These are phyloP conservation scores for Hyalella azteca DNA, from an alignment of 2,888 invertebrate genomes.

Conservation along the genomic window DNA sequence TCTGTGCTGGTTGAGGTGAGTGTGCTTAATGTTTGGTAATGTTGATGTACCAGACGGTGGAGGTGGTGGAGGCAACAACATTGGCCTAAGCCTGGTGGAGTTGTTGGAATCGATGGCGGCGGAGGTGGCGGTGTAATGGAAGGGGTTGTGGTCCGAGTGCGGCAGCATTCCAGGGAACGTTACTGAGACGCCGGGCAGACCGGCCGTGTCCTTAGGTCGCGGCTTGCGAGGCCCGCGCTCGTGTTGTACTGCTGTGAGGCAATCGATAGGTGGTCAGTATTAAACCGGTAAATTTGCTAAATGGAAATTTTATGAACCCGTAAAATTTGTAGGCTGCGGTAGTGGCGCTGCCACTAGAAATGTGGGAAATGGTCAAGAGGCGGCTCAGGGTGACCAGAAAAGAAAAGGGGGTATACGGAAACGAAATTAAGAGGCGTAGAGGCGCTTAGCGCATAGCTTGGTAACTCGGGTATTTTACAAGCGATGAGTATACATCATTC, in stretches of 20 bases:
- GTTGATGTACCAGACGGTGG: conserved; percentile 60
- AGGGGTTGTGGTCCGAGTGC: conserved; percentile 62
- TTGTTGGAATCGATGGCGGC: conserved; percentile 47
- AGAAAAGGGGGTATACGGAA: too few species aligned
- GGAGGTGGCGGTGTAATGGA: conserved; percentile 48
- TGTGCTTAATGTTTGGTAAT: not conserved
- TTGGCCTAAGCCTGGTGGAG: conserved; percentile 55
- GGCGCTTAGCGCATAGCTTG: too few species aligned
- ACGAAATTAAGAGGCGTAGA: too few species aligned
- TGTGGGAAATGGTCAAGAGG: too few species aligned
- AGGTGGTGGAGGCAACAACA: conserved; percentile 58
- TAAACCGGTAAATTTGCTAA: too few species aligned
- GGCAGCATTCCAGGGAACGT: conserved; percentile 38
- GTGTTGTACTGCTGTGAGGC: conserved; percentile 87
- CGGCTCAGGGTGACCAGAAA: too few species aligned
- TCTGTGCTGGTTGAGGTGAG: conserved; percentile 41
- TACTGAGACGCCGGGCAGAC: conserved; percentile 52
- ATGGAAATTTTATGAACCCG: too few species aligned
- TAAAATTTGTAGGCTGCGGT: too few species aligned
- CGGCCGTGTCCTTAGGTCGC: conserved; percentile 69
- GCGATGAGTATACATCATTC: too few species aligned
- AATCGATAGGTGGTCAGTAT: conserved; percentile 17
- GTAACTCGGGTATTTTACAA: too few species aligned
- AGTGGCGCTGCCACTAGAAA: too few species aligned
- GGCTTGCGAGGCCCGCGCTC: conserved; percentile 95